Evolutionary conservation across 2,888 invertebrate species (phyloP).

Genomic region (Stenchaetothrips biformis): DNA sequence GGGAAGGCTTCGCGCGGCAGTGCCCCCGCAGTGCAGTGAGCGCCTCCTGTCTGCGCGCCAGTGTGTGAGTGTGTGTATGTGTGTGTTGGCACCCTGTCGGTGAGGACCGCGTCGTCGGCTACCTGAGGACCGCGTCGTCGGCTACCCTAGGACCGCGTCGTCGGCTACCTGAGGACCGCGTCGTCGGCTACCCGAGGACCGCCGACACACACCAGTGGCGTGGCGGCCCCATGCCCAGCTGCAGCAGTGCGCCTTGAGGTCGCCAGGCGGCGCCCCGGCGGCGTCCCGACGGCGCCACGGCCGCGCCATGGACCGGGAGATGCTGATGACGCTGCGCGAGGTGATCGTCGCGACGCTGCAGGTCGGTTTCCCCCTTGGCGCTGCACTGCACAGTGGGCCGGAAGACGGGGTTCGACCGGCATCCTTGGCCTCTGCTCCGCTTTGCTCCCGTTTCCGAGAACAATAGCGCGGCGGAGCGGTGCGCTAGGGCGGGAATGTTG

Average conservation of each 20-base stretch:
- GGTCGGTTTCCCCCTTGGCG: neutral
- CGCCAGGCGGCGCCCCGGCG: neutral
- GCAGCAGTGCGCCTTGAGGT: neutral
- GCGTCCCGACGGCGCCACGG: neutral
- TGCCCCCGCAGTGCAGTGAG: no score
- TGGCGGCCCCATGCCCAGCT: neutral
- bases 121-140: no score
- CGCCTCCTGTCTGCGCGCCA: no score
- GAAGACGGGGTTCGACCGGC: neutral
- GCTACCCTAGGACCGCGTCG: no score
- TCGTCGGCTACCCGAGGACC: neutral
- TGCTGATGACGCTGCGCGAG: neutral
- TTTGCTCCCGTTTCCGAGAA: neutral
- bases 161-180: neutral
- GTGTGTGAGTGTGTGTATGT: no score
- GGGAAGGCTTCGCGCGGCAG: neutral
- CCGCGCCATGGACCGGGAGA: neutral
- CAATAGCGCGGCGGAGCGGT: neutral
- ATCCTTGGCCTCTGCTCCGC: constrained; percentile 1
- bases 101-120: neutral
- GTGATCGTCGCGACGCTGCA: constrained; percentile 7
- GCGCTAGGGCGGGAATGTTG: no score
- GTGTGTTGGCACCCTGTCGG: no score
- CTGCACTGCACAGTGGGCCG: no score
- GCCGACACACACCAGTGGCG: no score